Evolutionary conservation across 2,888 invertebrate genomes (phyloP), one percentile per base, ranked within the genome.

Genomic region (Drosophila ustulata): DNA sequence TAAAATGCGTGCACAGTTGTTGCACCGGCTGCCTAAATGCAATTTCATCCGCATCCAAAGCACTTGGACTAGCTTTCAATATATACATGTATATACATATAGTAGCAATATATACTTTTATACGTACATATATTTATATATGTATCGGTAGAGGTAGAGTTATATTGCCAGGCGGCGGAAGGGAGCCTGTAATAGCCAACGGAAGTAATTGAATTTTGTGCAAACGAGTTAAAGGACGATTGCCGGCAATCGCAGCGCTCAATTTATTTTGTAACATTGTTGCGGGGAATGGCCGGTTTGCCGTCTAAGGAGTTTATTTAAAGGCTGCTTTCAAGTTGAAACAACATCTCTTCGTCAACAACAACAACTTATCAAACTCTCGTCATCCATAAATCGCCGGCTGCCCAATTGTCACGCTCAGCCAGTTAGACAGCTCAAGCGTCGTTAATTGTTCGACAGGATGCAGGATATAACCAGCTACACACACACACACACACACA

Each of bases 121-220:
- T 39, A 65, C 23, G 9, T 51, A 30, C 13, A 37, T 30, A 46
- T 66, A 55, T 67, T 62, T 66, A 58, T 45, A 18, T 28, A 32
- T 9, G 8, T 64, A 37, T 43, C 45, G 23, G 30, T 28, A 18
- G 2, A 25, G 32, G 52, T 39, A 70, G 73, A 70, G 73, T 83
- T 71, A 72, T 75, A 34, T 34, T 34, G 34, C 34, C 34, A 62
- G 71, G 63, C 47, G 71, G 63, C 47, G 58, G 32, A 39, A 34
- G 61, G 62, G 66, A 46, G 72, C 52, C 73, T 78, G 77, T 81
- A 85, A 88, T 87, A 80, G 83, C 81, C 85, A 79, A 68, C 74
- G 69, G 76, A 77, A 78, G 84, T 89, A 90, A 89, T 89, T 89
- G 89, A 89, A 90, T 90, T 81, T 71, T 73, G 77, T 69, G 71